Conservation (phyloP, 2,797 vertebrate genomes). For the Galagoides demidoff region DNA sequence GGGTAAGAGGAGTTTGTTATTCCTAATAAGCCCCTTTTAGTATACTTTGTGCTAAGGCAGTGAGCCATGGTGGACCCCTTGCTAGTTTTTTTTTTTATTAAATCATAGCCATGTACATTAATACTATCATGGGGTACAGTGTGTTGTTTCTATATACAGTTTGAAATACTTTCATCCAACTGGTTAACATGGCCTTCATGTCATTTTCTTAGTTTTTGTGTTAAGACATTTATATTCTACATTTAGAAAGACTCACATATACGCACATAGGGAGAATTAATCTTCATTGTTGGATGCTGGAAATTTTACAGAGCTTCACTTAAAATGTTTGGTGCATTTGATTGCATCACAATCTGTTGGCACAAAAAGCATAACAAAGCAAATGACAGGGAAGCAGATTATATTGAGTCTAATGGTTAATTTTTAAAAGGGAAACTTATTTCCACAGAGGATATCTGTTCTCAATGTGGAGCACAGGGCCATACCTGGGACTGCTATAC, state of each 20-base stretch:
- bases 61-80: not conserved
- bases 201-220: too few relatives aligned
- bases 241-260: too few relatives aligned
- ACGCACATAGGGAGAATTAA: conserved; percentile 69
- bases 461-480: conserved; percentile 40
- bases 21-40: not conserved
- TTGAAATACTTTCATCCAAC: too few relatives aligned
- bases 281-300: conserved; percentile 85
- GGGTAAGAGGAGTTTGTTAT: not conserved
- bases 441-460: conserved; percentile 87
- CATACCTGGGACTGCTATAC: conserved; percentile 55
- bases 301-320: conserved; percentile 84
- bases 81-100: too few relatives aligned
- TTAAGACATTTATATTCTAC: too few relatives aligned
- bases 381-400: conserved; percentile 83
- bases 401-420: conserved; percentile 84
- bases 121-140: too few relatives aligned
- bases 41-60: not conserved
- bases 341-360: conserved; percentile 82
- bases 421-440: conserved; percentile 83
- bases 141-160: too few relatives aligned
- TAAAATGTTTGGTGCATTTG: conserved; percentile 83
- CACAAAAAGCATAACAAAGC: conserved; percentile 82
- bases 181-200: too few relatives aligned
- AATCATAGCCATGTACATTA: too few relatives aligned